Percentiles rank a stretch among this genome's conserved stretches.
phyloP scores from a whole-genome alignment of 2,113 vertebrate genomes.

The Solea senegalensis region DNA sequence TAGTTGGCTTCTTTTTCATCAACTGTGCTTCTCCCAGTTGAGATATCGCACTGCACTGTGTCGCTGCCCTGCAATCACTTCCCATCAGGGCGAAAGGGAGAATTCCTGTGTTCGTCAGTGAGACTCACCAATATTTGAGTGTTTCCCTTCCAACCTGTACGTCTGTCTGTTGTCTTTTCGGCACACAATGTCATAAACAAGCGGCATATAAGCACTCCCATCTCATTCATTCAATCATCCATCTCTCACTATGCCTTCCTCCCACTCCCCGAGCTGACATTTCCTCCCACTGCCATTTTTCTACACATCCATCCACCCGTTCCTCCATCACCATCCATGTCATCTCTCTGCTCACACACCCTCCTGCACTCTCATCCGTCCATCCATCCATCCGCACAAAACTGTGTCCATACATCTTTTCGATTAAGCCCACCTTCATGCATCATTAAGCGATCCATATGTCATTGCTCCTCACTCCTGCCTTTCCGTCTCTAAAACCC shows the following conservation, averaged over 20 bases:
- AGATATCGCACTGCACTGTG: slow-evolving; percentile 9
- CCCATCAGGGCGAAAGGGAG: not conserved
- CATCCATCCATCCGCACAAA: slow-evolving; percentile 48
- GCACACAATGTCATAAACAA: not conserved
- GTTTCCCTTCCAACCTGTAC: not conserved
- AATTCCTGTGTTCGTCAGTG: slow-evolving; percentile 21
- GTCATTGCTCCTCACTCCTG: slow-evolving; percentile 35
- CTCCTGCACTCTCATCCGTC: slow-evolving; percentile 33
- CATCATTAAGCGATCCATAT: slow-evolving; percentile 64
- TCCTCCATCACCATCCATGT: slow-evolving; percentile 37
- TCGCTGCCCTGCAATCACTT: not conserved
- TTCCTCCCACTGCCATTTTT: slow-evolving; percentile 31
- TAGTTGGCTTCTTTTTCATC: slow-evolving; percentile 5
- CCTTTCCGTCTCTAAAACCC: slow-evolving; percentile 39
- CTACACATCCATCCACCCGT: slow-evolving; percentile 2
- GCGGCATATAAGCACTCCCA: slow-evolving; percentile 31
- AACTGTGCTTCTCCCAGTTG: slow-evolving; percentile 10
- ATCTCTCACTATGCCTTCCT: slow-evolving; percentile 2
- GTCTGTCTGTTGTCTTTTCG: not conserved
- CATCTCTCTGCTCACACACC: slow-evolving; percentile 28
- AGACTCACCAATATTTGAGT: not conserved
- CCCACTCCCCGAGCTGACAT: slow-evolving; percentile 15
- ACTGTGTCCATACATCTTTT: slow-evolving; percentile 29
- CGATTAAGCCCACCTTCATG: slow-evolving; percentile 63
- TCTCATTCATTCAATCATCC: slow-evolving; percentile 27